Evolutionary conservation across 1,140 invertebrate species (phyloP).

Genomic region (Cydia fagiglandana): DNA sequence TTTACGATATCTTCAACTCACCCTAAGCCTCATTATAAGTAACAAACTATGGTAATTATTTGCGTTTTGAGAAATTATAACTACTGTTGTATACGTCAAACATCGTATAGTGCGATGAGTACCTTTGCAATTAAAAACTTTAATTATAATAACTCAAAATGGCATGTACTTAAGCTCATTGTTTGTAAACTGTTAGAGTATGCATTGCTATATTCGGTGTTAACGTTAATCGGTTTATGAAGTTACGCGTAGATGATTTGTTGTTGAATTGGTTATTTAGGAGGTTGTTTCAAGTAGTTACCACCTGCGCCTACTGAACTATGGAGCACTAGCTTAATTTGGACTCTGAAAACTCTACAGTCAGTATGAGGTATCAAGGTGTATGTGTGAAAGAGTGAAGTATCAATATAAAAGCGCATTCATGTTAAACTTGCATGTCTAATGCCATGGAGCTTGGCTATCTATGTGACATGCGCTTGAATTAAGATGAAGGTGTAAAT

Average conservation of each 20-base stretch:
- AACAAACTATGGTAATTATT: background rate
- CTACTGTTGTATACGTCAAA: background rate
- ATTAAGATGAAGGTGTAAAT: too few relatives aligned
- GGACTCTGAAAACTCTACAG: too few relatives aligned
- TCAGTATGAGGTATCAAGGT: too few relatives aligned
- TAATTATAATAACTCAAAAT: conserved; percentile 30
- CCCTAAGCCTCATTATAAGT: conserved; percentile 14
- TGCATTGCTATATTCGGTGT: conserved; percentile 30
- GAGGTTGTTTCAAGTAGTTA: background rate
- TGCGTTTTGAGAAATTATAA: conserved; percentile 28
- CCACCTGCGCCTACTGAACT: background rate
- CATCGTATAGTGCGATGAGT: background rate
- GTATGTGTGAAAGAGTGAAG: too few relatives aligned
- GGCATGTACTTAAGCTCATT: conserved; percentile 30
- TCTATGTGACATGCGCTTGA: too few relatives aligned
- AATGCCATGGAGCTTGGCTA: too few relatives aligned
- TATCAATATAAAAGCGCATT: too few relatives aligned
- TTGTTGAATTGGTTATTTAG: conserved; percentile 23
- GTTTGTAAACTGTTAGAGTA: conserved; percentile 30
- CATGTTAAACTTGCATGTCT: too few relatives aligned
- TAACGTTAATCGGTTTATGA: conserved; percentile 30
- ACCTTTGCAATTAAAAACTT: background rate
- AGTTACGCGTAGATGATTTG: conserved; percentile 17
- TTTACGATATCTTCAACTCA: background rate
- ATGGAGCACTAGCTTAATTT: too few relatives aligned